Conservation (phyloP, 1,140 invertebrate species). For the Leucophenga varia region DNA sequence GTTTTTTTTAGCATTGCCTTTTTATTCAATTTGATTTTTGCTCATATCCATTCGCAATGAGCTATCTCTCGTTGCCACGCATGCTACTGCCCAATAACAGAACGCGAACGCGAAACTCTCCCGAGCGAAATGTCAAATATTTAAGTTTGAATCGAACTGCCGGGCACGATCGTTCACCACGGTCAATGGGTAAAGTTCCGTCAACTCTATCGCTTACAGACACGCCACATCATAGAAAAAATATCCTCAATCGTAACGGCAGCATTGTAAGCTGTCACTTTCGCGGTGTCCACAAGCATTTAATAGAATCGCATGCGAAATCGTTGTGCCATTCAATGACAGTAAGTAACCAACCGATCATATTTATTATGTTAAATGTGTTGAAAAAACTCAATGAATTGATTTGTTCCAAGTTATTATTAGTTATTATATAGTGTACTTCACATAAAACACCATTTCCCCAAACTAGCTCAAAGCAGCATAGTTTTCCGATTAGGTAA, state of each 20-base stretch:
- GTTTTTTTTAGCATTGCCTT: too few species aligned
- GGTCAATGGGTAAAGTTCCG: constrained; percentile 17
- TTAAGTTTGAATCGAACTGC: constrained; percentile 33
- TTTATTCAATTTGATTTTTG: too few species aligned
- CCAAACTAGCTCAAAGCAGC: too few species aligned
- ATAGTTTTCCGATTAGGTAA: too few species aligned
- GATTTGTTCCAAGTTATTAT: too few species aligned
- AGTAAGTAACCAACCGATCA: constrained; percentile 59
- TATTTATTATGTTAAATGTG: not conserved
- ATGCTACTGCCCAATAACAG: constrained; percentile 19
- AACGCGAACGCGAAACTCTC: constrained; percentile 21
- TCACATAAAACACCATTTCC: too few species aligned
- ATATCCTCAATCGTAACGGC: constrained; percentile 48
- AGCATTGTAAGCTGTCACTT: constrained; percentile 58
- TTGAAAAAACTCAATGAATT: too few species aligned
- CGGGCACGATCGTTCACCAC: constrained; percentile 22
- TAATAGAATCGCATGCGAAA: constrained; percentile 69
- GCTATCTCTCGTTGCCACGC: constrained; percentile 40
- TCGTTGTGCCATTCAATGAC: constrained; percentile 74
- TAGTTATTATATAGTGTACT: too few species aligned
- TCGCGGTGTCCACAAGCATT: constrained; percentile 74
- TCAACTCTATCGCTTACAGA: constrained; percentile 39
- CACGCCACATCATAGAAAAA: constrained; percentile 27
- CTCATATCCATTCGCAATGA: constrained; percentile 22
- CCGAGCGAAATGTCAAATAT: constrained; percentile 30